A percentile compares a stretch with the other conserved stretches of the same genome.
Evolutionary conservation across 2,113 vertebrate genomes (phyloP).

Genomic region (Dicerorhinus sumatrensis): DNA sequence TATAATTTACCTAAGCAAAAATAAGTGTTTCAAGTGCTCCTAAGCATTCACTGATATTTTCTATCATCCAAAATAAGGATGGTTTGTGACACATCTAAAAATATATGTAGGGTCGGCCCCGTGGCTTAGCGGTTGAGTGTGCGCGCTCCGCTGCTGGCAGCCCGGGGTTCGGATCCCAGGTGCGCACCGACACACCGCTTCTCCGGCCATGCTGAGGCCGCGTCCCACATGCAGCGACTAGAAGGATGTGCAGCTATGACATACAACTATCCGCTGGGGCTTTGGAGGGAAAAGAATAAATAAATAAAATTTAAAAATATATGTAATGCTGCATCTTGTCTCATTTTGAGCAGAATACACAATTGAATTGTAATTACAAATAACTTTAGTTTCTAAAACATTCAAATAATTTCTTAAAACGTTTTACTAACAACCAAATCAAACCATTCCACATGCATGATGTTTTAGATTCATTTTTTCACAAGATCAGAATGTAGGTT

Average conservation of each 20-base stretch:
- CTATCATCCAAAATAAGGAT: not conserved
- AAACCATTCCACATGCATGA: not conserved
- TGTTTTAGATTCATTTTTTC: not conserved
- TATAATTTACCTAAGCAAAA: constrained; percentile 3
- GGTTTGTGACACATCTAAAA: not conserved
- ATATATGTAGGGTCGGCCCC: not conserved
- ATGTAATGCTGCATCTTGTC: not conserved
- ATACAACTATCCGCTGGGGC: no score
- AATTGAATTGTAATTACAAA: not conserved
- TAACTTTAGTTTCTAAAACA: constrained; percentile 47
- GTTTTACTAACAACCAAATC: constrained; percentile 15
- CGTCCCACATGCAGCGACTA: no score
- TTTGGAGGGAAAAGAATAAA: no score
- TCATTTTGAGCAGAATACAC: not conserved
- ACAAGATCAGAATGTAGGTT: not conserved
- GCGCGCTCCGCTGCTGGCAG: no score
- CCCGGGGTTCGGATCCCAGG: no score
- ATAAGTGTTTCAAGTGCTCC: not conserved
- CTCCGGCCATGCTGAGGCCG: no score
- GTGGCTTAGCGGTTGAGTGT: no score
- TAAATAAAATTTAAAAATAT: not conserved
- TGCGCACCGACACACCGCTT: no score
- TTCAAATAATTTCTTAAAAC: not conserved
- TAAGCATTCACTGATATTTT: not conserved
- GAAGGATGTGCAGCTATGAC: no score